Evolutionary conservation across 2,113 vertebrate species (phyloP).

Genomic region (Alosa alosa): DNA sequence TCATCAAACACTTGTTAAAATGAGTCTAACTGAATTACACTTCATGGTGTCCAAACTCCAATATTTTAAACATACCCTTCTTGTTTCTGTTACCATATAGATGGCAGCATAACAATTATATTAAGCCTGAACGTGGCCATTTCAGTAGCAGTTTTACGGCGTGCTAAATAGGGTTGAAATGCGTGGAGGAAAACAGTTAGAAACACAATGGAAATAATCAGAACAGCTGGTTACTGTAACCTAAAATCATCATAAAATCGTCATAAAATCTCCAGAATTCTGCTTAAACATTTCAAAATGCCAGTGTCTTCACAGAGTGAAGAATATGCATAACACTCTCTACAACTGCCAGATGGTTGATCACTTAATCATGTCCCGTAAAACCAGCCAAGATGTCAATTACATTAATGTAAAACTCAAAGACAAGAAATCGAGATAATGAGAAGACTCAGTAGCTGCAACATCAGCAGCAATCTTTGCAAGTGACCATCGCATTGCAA

Average conservation of each 20-base stretch:
- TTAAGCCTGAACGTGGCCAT: not conserved
- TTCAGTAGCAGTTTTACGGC: not conserved
- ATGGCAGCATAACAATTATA: not conserved
- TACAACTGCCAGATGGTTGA: not conserved
- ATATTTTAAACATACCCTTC: not conserved
- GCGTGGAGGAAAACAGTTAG: not conserved
- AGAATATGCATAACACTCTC: not conserved
- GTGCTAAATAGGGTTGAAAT: not conserved
- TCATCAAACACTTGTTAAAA: not conserved
- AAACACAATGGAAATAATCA: not conserved
- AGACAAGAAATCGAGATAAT: slow-evolving; percentile 24
- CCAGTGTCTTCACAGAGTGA: not conserved
- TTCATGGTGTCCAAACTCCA: not conserved
- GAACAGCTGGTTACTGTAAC: not conserved
- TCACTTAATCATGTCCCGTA: not conserved
- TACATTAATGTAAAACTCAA: slow-evolving; percentile 26
- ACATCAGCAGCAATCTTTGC: not conserved
- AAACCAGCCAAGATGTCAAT: slow-evolving; percentile 8
- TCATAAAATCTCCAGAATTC: not conserved
- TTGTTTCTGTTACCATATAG: not conserved
- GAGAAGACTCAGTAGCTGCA: not conserved
- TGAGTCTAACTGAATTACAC: not conserved
- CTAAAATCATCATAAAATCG: not conserved
- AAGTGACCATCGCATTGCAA: not conserved
- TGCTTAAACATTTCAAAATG: not conserved